phyloP scores from a whole-genome alignment of 1,140 invertebrate species.

The Drosophila pruinosa region DNA sequence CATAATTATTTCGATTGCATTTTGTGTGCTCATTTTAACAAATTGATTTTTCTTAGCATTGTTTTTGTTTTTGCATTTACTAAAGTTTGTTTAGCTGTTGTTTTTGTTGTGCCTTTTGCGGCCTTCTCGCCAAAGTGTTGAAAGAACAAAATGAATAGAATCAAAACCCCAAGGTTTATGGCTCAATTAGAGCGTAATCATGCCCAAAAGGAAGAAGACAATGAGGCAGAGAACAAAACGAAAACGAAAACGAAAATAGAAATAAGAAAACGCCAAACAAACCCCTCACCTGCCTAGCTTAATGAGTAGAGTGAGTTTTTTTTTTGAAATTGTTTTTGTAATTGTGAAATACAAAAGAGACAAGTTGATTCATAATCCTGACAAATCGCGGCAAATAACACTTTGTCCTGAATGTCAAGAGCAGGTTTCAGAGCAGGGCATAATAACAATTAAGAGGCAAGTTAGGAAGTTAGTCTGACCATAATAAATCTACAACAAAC shows the following conservation, averaged over 20 bases:
- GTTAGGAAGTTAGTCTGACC: no score
- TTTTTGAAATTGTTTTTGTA: no score
- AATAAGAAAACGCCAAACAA: not conserved
- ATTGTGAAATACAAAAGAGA: no score
- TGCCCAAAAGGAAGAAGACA: constrained; percentile 3
- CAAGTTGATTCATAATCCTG: no score
- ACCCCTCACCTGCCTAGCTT: no score
- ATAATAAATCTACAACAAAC: no score
- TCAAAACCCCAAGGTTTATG: constrained; percentile 23
- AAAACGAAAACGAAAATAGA: not conserved
- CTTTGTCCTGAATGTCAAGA: no score
- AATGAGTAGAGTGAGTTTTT: no score
- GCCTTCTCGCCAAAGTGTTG: constrained; percentile 24
- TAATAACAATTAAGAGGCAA: no score
- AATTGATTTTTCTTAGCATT: constrained; percentile 31
- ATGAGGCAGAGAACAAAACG: not conserved
- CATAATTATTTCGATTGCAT: constrained; percentile 50
- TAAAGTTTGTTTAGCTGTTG: not conserved
- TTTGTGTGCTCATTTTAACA: constrained; percentile 41
- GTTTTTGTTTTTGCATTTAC: not conserved
- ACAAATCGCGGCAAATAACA: no score
- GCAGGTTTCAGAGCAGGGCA: no score
- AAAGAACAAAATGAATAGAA: constrained; percentile 21
- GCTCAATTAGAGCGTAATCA: constrained; percentile 45
- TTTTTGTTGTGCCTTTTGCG: constrained; percentile 6